Conservation (phyloP, 2,113 vertebrate species). For the Limanda limanda region DNA sequence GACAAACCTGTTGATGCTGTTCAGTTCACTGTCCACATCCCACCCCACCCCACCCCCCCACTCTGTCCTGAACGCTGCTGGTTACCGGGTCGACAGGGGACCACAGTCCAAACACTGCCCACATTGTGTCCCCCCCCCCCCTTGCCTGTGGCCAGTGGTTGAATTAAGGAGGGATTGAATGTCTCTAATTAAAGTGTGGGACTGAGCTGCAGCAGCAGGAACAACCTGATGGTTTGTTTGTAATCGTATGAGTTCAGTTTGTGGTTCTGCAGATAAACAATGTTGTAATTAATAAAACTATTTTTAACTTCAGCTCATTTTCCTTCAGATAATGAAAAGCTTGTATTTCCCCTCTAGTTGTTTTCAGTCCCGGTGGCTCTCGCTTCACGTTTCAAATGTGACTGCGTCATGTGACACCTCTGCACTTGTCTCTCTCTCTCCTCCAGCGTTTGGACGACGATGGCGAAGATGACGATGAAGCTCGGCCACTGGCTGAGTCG, state of each 20-base stretch:
- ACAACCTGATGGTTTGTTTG: not conserved
- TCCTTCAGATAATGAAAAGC: no score
- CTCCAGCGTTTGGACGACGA: constrained; percentile 72
- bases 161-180: constrained; percentile 68
- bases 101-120: constrained; percentile 61
- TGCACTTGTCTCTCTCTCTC: not conserved
- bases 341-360: no score
- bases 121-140: constrained; percentile 59
- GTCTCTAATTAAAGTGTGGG: constrained; percentile 63
- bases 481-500: constrained; percentile 91
- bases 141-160: constrained; percentile 12
- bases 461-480: constrained; percentile 81
- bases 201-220: constrained; percentile 27
- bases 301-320: no score
- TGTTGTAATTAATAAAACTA: no score
- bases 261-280: not conserved
- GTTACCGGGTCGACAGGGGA: constrained; percentile 63
- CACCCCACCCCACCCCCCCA: not conserved
- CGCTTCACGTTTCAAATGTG: no score
- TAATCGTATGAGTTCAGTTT: not conserved
- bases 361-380: no score
- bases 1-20: constrained; percentile 6
- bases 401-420: not conserved
- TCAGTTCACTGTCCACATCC: constrained; percentile 7
- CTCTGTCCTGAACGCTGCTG: constrained; percentile 15